phyloP scores from a whole-genome alignment of 2,113 vertebrate genomes.

The Mola mola region DNA sequence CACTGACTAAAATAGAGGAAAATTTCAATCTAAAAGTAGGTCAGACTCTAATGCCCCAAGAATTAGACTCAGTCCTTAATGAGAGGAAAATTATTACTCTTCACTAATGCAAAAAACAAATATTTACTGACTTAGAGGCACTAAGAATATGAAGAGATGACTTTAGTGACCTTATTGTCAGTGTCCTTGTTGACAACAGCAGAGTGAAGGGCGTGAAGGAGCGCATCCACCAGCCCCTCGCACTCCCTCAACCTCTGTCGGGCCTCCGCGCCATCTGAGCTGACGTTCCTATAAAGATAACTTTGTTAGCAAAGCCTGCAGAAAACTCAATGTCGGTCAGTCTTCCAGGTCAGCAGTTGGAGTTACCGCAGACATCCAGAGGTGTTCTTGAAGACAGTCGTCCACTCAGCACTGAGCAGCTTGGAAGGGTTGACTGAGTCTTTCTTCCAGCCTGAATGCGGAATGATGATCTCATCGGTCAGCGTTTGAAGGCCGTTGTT shows the following conservation, averaged over 20 bases:
- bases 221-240: constrained; percentile 93
- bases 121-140: too few relatives aligned
- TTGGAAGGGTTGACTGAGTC: constrained; percentile 89
- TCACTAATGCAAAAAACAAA: too few relatives aligned
- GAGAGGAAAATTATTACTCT: too few relatives aligned
- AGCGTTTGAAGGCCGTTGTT: constrained; percentile 94
- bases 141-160: too few relatives aligned
- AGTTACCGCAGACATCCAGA: constrained; percentile 91
- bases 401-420: constrained; percentile 92
- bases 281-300: constrained; percentile 98
- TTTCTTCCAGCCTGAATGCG: constrained; percentile 93
- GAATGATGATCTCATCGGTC: constrained; percentile 95
- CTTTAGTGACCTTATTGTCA: constrained; percentile 89
- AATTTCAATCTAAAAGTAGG: too few relatives aligned
- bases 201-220: constrained; percentile 93
- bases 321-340: neutral
- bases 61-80: too few relatives aligned
- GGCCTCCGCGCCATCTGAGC: constrained; percentile 95
- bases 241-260: constrained; percentile 93
- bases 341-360: neutral
- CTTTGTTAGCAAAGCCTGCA: constrained; percentile 12
- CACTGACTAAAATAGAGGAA: constrained; percentile 93
- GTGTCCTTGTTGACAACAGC: constrained; percentile 95
- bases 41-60: too few relatives aligned
- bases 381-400: constrained; percentile 96